A percentile compares a stretch with the other conserved stretches of the same genome.
Conservation (phyloP, 1,140 invertebrate genomes). For the Luehdorfia chinensis region DNA sequence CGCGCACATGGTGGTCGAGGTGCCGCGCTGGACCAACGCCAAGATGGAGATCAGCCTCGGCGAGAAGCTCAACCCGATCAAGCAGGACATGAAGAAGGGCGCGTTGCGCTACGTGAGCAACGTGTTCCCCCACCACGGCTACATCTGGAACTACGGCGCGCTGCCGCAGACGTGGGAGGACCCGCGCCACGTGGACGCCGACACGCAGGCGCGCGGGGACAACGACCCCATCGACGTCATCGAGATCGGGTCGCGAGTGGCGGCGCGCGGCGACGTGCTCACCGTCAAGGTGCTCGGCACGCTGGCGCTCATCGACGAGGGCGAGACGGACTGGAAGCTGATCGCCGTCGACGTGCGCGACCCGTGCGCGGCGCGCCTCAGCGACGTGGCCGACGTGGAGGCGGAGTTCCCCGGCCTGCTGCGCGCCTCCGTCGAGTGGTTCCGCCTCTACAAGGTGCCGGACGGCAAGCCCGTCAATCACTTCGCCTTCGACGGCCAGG, state of each 20-base stretch:
- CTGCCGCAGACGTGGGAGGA: constrained; percentile 99
- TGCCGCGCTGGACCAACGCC: constrained; percentile 99
- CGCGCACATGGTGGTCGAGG: constrained; percentile 98
- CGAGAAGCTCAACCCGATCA: constrained; percentile 97
- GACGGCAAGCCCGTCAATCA: constrained; percentile 98
- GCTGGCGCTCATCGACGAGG: constrained; percentile 77
- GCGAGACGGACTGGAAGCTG: constrained; percentile 99
- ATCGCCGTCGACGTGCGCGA: constrained; percentile 96
- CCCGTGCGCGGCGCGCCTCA: constrained; percentile 90
- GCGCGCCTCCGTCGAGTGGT: constrained; percentile 98
- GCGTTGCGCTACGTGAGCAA: constrained; percentile 97
- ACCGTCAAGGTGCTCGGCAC: constrained; percentile 56
- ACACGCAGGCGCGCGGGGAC: constrained; percentile 95
- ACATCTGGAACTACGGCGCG: constrained; percentile 99
- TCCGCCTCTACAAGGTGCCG: constrained; percentile 99
- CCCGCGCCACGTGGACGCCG: constrained; percentile 91
- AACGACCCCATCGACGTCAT: constrained; percentile 99
- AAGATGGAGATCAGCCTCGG: constrained; percentile 98
- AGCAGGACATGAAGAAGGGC: constrained; percentile 99
- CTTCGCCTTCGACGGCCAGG: constrained; percentile 98
- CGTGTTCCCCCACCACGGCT: constrained; percentile 99
- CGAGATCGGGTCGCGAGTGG: constrained; percentile 90
- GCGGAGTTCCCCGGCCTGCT: constrained; percentile 94
- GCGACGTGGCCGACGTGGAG: constrained; percentile 95
- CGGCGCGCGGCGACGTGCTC: constrained; percentile 53